phyloP scores from a whole-genome alignment of 2,113 vertebrate genomes.

The Pantherophis guttatus region DNA sequence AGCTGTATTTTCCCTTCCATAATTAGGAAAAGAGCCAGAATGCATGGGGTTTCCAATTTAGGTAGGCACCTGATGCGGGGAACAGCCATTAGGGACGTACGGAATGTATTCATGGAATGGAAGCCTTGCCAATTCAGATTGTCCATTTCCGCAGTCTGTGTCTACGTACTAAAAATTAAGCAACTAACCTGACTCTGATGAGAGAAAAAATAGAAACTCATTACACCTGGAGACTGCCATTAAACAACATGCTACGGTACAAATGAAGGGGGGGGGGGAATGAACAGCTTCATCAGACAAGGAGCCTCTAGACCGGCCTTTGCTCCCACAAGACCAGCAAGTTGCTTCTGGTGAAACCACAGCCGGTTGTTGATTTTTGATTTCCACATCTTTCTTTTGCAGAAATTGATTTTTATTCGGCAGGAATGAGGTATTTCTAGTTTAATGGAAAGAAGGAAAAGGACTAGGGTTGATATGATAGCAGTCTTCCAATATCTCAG shows the following conservation, averaged over 20 bases:
- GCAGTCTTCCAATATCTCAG: too few species aligned
- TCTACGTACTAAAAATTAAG: background rate
- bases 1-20: background rate
- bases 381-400: background rate
- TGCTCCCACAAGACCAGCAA: background rate
- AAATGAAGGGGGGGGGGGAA: background rate
- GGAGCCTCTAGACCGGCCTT: background rate
- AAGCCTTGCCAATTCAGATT: fast-evolving
- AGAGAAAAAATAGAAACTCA: background rate
- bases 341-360: background rate
- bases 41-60: background rate
- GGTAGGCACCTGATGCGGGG: background rate
- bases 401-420: background rate
- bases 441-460: background rate
- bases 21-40: background rate
- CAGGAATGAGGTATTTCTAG: background rate
- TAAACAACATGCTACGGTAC: background rate
- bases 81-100: background rate
- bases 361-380: background rate
- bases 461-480: too few species aligned
- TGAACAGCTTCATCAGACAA: background rate
- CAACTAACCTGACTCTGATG: background rate
- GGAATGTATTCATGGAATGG: background rate
- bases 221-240: background rate
- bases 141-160: background rate